Base-by-base conservation (phyloP, 2,888 invertebrate species). In the Perizoma flavofasciatum region DNA sequence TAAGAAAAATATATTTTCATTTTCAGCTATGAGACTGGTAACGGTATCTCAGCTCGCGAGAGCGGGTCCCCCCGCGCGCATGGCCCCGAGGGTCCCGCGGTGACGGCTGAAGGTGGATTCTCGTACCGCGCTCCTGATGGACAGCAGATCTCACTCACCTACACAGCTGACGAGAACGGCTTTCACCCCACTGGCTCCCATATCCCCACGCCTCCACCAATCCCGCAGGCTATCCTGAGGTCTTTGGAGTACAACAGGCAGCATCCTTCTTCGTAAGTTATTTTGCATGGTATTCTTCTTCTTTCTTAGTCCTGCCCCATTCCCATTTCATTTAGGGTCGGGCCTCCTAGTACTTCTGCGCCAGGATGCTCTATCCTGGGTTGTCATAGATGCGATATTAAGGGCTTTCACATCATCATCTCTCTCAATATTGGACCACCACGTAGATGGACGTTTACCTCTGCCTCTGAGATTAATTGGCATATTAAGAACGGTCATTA, bases 161-260 rank as follows among this genome's bases (percentile, higher is more conserved):
- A 95, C 85, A 89, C 93, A 49, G 95, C 95, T 45, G 95, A 95
- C 73, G 95, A 95, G 79, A 94, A 95, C 73, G 95, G 95, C 59
- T 95, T 94, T 88, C 94, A 94, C 74, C 94, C 94, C 49, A 86
- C 79, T 62, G 93, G 93, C 58, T 90, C 91, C 0, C 94, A 94
- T 74, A 81, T 94, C 33, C 94, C 94, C 49, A 93, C 93, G 0
- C 92, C 93, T 3, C 93, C 93, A 4, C 93, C 93, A 10, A 92
- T 93, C 69, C 93, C 93, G 3, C 92, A 90, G 44, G 93, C 89
- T 53, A 93, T 93, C 72, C 77, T 92, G 10, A 83, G 86, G 73
- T 93, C 89, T 34, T 73, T 91, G 49, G 84, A 88, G 66, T 82
- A 72, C 76, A 87, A 86, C 78, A 85, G 81, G 33, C 85, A 82